Conservation (phyloP, 1,140 invertebrate species). For the Periplaneta americana region DNA sequence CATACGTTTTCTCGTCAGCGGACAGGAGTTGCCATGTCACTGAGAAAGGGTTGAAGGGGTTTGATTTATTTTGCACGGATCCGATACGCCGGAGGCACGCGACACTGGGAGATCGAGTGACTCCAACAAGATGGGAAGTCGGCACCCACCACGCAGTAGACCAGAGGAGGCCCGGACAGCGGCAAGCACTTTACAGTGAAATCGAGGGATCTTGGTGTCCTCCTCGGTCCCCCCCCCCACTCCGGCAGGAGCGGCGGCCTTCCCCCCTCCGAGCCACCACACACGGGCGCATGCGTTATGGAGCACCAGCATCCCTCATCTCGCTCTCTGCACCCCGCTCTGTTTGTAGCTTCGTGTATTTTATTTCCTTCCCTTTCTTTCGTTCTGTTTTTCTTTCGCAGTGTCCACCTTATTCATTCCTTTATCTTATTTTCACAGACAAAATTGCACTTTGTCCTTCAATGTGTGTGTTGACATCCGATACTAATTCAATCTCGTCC, state of each 20-base stretch:
- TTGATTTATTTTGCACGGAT: no score
- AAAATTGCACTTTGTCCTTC: not conserved
- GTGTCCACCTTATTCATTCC: not conserved
- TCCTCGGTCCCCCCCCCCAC: not conserved
- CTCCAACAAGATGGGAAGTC: not conserved
- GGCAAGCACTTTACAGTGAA: not conserved
- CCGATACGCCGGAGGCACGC: not conserved
- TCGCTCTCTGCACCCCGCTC: not conserved
- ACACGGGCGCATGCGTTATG: not conserved
- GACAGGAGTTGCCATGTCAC: no score
- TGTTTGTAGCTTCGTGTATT: not conserved
- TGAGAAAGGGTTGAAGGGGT: no score
- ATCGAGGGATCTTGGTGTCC: not conserved
- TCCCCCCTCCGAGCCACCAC: not conserved
- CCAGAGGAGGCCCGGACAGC: not conserved
- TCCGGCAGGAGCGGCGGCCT: no score
- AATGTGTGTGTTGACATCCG: not conserved
- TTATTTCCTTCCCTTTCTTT: not conserved
- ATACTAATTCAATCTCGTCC: not conserved
- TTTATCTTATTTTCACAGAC: not conserved
- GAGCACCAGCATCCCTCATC: not conserved
- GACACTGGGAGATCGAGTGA: not conserved
- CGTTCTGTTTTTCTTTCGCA: not conserved
- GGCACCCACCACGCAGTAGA: no score
- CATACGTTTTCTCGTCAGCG: not conserved